Base-by-base conservation (phyloP, 1,140 invertebrate species). In the Amphibalanus amphitrite region DNA sequence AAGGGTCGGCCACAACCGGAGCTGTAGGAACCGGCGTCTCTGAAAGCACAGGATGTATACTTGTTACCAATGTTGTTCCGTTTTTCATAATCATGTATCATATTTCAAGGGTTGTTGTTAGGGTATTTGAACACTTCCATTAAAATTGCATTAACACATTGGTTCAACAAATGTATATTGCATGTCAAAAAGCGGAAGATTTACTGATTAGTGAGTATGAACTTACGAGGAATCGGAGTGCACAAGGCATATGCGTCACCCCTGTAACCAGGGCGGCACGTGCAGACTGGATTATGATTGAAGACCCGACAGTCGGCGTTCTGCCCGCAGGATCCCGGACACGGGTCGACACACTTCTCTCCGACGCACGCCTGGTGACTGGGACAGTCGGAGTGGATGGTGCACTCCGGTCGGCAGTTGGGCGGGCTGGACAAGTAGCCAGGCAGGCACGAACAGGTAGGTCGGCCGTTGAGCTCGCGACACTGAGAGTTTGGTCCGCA, bases 381-480 rank as follows among this genome's bases (percentile, higher is more conserved):
- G 0, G 89, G 86, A 78, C 91, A 94, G 69, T 94, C 90, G 0
- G 86, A 87, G 68, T 91, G 85, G 76, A 90, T 92, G 1, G 89
- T 88, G 74, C 85, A 75, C 79, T 89, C 86, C 25, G 87, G 86
- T 72, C 86, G 81, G 76, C 87, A 88, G 70, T 75, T 76, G 28
- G 85, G 83, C 38, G 91, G 90, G 85, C 92, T 90, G 70, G 91
- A 91, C 78, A 89, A 87, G 75, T 85, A 90, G 3, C 86, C 87
- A 25, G 85, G 83, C 70, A 86, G 82, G 76, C 90, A 93, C n/a
- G 86, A 85, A 74, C 91, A 92, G 74, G 89, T 86, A 0, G 90
- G 88, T 74, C 86, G 85, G 79, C 92, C 90, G 77, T 89, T 88
- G 77, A 88, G 86, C 0, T 87, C 88, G 20, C 82, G 83, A 77